Conservation (phyloP, 1,140 invertebrate species). For the Tetramorium parvispinum region DNA sequence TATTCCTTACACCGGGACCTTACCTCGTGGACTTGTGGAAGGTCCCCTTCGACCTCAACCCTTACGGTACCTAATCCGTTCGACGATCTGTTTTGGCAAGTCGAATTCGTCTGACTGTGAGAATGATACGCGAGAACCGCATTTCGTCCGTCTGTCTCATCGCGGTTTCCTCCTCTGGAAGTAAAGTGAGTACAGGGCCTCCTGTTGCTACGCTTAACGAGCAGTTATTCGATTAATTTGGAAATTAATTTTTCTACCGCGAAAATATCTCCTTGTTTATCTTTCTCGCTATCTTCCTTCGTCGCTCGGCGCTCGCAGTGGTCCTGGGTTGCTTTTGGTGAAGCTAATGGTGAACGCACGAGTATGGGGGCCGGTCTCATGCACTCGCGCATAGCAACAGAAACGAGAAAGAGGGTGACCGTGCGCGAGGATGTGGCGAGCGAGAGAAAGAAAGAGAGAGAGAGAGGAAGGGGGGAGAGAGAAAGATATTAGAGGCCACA, state of each 20-base stretch:
- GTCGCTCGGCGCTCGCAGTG: slow-evolving; percentile 41
- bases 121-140: background rate
- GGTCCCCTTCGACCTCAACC: slow-evolving; percentile 11
- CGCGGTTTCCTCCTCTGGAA: background rate
- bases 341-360: slow-evolving; percentile 72
- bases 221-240: background rate
- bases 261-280: background rate
- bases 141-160: background rate
- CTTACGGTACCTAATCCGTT: slow-evolving; percentile 31
- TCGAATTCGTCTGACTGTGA: background rate
- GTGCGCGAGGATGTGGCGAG: slow-evolving; percentile 25
- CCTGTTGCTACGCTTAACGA: background rate
- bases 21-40: background rate
- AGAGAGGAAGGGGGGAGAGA: background rate
- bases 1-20: background rate
- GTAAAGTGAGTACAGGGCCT: no score
- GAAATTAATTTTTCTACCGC: background rate
- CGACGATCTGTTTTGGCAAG: slow-evolving; percentile 1
- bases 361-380: slow-evolving; percentile 77
- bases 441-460: background rate
- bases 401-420: slow-evolving; percentile 61
- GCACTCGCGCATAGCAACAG: slow-evolving; percentile 82
- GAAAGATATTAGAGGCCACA: background rate
- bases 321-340: slow-evolving; percentile 72
- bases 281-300: slow-evolving; percentile 42